Base-by-base conservation (phyloP, 2,888 invertebrate genomes). In the Callyntrura guangdongensis region DNA sequence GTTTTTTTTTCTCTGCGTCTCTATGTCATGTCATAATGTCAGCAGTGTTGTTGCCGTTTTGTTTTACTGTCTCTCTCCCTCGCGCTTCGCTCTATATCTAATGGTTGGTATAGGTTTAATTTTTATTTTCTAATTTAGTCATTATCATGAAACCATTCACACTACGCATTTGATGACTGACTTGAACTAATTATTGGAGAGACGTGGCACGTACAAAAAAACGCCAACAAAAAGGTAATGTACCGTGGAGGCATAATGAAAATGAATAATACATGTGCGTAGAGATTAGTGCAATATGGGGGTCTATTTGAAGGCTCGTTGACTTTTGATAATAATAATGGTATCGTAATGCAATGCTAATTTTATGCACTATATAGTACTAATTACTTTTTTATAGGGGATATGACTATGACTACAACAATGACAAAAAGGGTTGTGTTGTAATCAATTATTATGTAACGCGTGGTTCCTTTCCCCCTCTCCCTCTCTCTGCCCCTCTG, bases 381-480 rank as follows among this genome's bases (percentile, higher is more conserved):
- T 59, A 82, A 82, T 61, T 45, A 82, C 20, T 27, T 14, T 47
- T 45, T 82, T 53, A 25, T 12, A 49, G 6, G 49, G 8, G 4
- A 49, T 49, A 49, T 67, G 6, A 64, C 25, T n/a, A n/a, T n/a
- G 25, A 25, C 12, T 12, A 20, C 9, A 72, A 17, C 17, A 72
- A 72, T 12, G 25, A 45, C 12, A 67, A 12, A 67, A 12, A 47
- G 45, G 22, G 22, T 25, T 47, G 45, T 72, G 47, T 12, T 1
- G 49, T 77, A 79, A 79, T 79, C 82, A 82, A 61, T 82, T 82
- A 82, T 82, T 82, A 82, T 82, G 82, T 61, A 79, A 79, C 53
- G 53, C 56, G 25, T 79, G 56, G 77, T 79, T 79, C 77, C 77
- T 36, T 6, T 53, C 53, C 8, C 53, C 11, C 36, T 36, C 36